Evolutionary conservation across 2,797 vertebrate species (phyloP), one percentile per base, ranked within the genome.

Genomic region (Tokudaia tokunoshimensis): DNA sequence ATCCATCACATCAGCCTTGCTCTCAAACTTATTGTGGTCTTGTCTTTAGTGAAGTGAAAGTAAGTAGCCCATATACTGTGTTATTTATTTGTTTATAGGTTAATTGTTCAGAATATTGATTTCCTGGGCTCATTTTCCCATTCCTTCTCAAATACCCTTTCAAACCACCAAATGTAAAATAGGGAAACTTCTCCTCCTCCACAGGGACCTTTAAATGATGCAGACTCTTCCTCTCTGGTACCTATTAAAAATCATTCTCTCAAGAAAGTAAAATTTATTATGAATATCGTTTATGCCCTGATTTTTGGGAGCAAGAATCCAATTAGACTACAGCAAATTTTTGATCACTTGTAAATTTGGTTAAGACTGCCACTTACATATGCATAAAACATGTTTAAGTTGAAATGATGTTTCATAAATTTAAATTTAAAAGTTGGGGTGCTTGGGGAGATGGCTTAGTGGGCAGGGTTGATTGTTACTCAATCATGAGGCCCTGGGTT

Each of bases 51-150:
- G 94, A 95, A 88, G 89, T 96, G 97, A 96, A 96, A 92, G 95
- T 93, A 98, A 97, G 80, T 96, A 92, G 95, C 94, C 86, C 83
- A 95, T 97, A 92, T 94, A 87, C 92, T 65, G 50, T 82, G 91
- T 96, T 97, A 95, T 97, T 97, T 98, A 98, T 97, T 97, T 97
- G 95, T 94, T 97, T 97, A 97, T 96, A 97, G 96, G 94, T 95
- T 98, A 97, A 98, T 97, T 96, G 94, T 95, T 96, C 86, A 93
- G 96, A 95, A 95, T 97, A 97, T 97, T 95, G 96, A 97, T 98
- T 95, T 96, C 95, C 31, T 59, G 96, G 94, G 89, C 91, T 94
- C 95, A 95, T 96, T 96, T 98, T 88, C 80, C 55, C 76, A 92
- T 96, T 93, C 92, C 91, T 94, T 92, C 81, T 95, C 95, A 96